Conservation (phyloP, 2,797 vertebrate species). For the Triplophysa yarkandensis region DNA sequence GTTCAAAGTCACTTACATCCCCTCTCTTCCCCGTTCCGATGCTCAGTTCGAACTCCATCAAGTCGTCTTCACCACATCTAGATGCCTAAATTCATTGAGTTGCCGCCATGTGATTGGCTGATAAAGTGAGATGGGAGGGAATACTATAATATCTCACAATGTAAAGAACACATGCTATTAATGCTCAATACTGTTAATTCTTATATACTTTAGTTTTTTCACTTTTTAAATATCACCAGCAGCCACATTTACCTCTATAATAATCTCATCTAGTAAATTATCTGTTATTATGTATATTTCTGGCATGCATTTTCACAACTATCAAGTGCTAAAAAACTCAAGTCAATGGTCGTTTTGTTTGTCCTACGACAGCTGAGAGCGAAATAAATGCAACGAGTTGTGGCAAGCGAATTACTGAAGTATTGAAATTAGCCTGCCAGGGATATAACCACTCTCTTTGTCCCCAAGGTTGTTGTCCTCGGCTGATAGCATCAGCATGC, state of each 20-base stretch:
- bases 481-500: conserved; percentile 67
- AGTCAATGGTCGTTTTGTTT: neutral
- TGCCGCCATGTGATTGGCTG: too few relatives aligned
- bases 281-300: neutral
- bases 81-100: too few relatives aligned
- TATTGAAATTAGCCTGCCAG: conserved; percentile 28
- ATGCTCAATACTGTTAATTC: too few relatives aligned
- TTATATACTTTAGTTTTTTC: too few relatives aligned
- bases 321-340: neutral
- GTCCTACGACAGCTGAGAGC: neutral
- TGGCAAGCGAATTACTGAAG: neutral
- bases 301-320: neutral
- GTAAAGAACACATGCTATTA: too few relatives aligned
- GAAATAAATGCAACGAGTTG: neutral
- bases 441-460: conserved; percentile 57
- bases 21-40: too few relatives aligned
- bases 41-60: too few relatives aligned
- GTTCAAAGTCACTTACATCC: too few relatives aligned
- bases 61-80: too few relatives aligned
- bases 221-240: neutral
- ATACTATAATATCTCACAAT: too few relatives aligned
- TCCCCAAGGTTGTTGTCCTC: conserved; percentile 68
- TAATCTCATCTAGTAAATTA: neutral
- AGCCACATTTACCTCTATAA: neutral
- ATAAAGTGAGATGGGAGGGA: too few relatives aligned